A percentile compares a stretch with the other conserved stretches of the same genome.
Evolutionary conservation across 2,113 vertebrate genomes (phyloP).

Genomic region (Odobenus rosmarus): DNA sequence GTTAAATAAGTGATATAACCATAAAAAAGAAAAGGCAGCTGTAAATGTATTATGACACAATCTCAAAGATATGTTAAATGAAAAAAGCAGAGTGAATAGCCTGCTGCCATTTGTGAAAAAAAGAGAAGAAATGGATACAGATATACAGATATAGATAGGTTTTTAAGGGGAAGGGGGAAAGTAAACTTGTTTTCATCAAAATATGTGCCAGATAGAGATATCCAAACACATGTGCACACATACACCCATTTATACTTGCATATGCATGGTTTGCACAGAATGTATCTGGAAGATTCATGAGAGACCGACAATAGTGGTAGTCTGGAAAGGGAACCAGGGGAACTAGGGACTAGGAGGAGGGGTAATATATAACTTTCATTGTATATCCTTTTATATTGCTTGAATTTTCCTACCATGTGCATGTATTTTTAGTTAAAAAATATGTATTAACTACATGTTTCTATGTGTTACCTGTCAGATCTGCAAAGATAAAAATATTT

Average conservation of each 20-base stretch:
- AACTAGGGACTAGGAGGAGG: background rate
- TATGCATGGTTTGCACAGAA: background rate
- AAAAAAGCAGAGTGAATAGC: background rate
- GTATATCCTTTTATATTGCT: background rate
- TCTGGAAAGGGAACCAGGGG: background rate
- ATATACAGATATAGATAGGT: background rate
- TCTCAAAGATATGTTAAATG: background rate
- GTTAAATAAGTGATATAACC: background rate
- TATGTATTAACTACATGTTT: background rate
- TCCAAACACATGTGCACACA: background rate
- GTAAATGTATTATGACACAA: background rate
- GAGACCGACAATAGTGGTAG: background rate
- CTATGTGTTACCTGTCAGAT: constrained; percentile 11
- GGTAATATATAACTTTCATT: constrained; percentile 25
- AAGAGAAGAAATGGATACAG: background rate
- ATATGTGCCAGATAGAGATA: constrained; percentile 26
- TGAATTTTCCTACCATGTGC: background rate
- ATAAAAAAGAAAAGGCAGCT: background rate
- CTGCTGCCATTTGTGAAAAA: background rate
- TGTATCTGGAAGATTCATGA: background rate
- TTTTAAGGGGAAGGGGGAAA: background rate
- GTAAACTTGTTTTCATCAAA: constrained; percentile 8
- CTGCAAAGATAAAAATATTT: constrained; percentile 13
- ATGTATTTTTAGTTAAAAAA: constrained; percentile 35
- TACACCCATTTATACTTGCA: background rate